These are phyloP conservation scores for Rousettus madagascariensis DNA, from an alignment of 2,797 vertebrate species.

Conservation along the genomic window DNA sequence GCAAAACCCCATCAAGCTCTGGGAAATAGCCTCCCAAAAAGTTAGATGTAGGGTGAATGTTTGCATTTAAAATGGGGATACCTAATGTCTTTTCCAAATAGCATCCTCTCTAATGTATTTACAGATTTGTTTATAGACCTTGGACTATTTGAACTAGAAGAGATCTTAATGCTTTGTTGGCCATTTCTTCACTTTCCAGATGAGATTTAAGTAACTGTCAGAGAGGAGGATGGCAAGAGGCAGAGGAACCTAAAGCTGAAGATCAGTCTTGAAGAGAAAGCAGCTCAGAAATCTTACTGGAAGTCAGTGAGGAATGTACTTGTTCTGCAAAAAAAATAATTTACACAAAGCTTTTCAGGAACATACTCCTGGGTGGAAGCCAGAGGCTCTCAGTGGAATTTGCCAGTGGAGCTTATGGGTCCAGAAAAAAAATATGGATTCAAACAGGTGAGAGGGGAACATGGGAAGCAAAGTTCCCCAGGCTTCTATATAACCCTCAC, in stretches of 20 bases:
- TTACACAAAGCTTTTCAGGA: background rate
- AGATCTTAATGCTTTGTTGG: background rate
- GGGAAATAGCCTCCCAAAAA: background rate
- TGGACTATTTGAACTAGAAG: background rate
- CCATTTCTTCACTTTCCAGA: background rate
- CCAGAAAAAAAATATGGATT: background rate
- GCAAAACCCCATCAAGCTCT: background rate
- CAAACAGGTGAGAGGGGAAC: background rate
- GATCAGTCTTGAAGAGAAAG: background rate
- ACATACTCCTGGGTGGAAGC: background rate
- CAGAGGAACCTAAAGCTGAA: background rate
- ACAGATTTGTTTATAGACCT: background rate
- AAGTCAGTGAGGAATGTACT: background rate
- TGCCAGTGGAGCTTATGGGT: background rate
- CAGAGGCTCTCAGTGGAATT: background rate
- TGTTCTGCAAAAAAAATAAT: background rate
- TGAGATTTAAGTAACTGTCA: background rate
- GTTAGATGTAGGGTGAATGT: background rate
- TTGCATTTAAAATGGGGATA: background rate
- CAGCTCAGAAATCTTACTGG: background rate
- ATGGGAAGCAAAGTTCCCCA: background rate
- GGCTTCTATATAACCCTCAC: background rate
- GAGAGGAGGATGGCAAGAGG: background rate
- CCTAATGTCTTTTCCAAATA: background rate
- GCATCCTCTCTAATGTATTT: background rate